Evolutionary conservation across 2,113 vertebrate species (phyloP).

Genomic region (Pachypanchax playfairii): DNA sequence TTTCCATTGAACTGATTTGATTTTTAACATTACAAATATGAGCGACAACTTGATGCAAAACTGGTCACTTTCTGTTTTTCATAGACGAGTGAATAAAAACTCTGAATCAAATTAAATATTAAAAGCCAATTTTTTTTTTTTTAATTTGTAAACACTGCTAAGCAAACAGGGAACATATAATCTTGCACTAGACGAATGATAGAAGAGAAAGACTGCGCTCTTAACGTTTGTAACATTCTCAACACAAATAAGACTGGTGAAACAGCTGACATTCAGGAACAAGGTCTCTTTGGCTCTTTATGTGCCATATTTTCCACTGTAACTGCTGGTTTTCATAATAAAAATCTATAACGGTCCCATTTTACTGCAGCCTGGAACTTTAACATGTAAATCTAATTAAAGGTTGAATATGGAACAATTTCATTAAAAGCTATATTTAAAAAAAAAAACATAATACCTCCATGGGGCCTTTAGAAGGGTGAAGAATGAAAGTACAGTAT

Average conservation of each 20-base stretch:
- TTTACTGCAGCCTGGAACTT: no score
- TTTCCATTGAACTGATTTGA: not conserved
- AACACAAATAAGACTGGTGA: constrained; percentile 34
- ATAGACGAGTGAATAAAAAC: not conserved
- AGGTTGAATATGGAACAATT: not conserved
- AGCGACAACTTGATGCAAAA: not conserved
- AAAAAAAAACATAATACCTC: no score
- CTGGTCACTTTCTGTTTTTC: not conserved
- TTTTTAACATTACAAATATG: not conserved
- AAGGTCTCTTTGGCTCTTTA: constrained; percentile 23
- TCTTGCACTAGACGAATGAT: constrained; percentile 42
- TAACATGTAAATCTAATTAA: not conserved
- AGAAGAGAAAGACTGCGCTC: not conserved
- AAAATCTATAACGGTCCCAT: not conserved
- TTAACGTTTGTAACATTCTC: not conserved
- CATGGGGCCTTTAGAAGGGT: no score
- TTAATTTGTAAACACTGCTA: constrained; percentile 23
- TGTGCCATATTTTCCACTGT: constrained; percentile 20
- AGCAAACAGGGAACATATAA: not conserved
- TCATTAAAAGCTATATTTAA: no score
- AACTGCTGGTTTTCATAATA: not conserved
- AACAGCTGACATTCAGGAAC: constrained; percentile 37
- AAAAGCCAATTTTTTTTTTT: constrained; percentile 14
- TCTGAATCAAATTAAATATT: constrained; percentile 19
- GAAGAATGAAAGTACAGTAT: no score